A percentile compares a stretch with the other conserved stretches of the same genome.
phyloP scores from a whole-genome alignment of 2,797 vertebrate genomes.

The Sylvilagus floridanus region DNA sequence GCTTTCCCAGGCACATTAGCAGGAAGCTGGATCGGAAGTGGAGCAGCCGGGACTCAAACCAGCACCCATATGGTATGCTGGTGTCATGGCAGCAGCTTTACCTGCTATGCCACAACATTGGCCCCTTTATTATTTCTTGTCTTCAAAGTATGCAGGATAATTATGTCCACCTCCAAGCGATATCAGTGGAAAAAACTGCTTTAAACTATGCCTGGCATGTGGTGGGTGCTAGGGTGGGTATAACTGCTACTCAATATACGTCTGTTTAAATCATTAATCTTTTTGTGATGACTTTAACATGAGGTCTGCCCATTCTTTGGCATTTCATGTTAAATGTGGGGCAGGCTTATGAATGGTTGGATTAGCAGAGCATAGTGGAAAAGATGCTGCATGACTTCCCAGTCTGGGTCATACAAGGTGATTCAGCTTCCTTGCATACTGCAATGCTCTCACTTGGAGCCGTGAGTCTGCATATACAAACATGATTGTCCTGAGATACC shows the following conservation, averaged over 20 bases:
- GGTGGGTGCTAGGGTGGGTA: neutral
- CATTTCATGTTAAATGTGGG: neutral
- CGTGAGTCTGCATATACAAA: neutral
- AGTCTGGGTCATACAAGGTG: neutral
- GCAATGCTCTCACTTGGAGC: neutral
- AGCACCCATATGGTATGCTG: too few relatives aligned
- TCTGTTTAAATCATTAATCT: neutral
- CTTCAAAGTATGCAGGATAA: neutral
- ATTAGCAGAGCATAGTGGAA: neutral
- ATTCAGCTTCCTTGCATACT: accelerated
- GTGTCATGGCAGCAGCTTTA: too few relatives aligned
- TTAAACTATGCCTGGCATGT: neutral
- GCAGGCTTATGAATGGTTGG: neutral
- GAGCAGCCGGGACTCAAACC: too few relatives aligned
- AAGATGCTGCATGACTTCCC: neutral
- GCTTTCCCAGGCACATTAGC: too few relatives aligned
- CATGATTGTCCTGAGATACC: neutral
- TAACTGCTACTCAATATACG: neutral
- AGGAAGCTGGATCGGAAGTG: too few relatives aligned
- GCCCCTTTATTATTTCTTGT: neutral
- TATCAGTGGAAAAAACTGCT: neutral
- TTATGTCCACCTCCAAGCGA: neutral
- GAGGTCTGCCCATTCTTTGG: neutral
- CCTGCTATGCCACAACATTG: too few relatives aligned
- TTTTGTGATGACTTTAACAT: neutral